Conservation (phyloP, 2,888 invertebrate species). For the Elegia similella region DNA sequence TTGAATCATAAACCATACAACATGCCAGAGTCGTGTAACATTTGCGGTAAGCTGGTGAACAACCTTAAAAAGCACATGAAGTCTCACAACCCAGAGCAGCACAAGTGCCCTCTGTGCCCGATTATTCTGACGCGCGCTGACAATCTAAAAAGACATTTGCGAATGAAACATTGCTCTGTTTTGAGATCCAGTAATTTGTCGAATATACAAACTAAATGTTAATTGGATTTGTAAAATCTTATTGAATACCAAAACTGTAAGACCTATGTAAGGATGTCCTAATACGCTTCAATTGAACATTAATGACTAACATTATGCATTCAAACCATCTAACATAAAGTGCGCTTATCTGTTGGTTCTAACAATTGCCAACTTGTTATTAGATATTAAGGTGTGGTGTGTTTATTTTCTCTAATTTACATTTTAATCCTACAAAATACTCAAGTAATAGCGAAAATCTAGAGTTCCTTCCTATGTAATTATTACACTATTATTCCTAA, state of each 20-base stretch:
- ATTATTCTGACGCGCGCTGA: conserved; percentile 84
- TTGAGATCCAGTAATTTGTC: conserved; percentile 60
- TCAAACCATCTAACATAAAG: conserved; percentile 35
- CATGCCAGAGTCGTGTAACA: conserved; percentile 80
- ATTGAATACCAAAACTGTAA: neutral
- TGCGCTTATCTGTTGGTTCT: conserved; percentile 53
- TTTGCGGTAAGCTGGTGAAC: conserved; percentile 85
- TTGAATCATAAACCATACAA: conserved; percentile 51
- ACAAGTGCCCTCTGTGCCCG: conserved; percentile 83
- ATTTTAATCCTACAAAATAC: conserved; percentile 28
- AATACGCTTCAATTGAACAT: conserved; percentile 21
- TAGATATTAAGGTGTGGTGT: conserved; percentile 78
- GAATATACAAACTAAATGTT: conserved; percentile 66
- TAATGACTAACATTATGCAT: conserved; percentile 33
- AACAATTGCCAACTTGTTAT: conserved; percentile 63
- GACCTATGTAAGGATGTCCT: conserved; percentile 10
- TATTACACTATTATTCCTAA: neutral
- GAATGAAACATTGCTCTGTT: conserved; percentile 81
- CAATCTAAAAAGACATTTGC: conserved; percentile 85
- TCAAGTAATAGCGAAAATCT: conserved; percentile 32
- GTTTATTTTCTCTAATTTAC: conserved; percentile 46
- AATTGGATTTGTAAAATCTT: conserved; percentile 28
- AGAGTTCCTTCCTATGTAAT: neutral
- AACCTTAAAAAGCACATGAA: conserved; percentile 86
- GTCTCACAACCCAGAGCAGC: conserved; percentile 84